Base-by-base conservation (phyloP, 2,888 invertebrate species). In the Dryocosmus kuriphilus region DNA sequence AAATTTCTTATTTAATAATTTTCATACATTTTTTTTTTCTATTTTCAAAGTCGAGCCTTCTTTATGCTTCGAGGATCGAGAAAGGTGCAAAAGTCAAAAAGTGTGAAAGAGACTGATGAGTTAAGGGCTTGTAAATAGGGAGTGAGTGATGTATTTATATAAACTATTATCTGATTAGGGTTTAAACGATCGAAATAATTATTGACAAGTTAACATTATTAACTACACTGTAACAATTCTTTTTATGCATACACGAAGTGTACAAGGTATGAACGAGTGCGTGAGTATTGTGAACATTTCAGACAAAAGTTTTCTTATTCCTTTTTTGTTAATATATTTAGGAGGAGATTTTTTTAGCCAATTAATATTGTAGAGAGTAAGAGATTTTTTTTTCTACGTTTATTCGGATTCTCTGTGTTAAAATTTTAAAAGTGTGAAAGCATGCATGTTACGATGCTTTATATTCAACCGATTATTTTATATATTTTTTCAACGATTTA, bases 121-220 rank as follows among this genome's bases (percentile, higher is more conserved):
- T 76, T 61, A 75, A 74, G 75, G 61, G 67, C 65, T 82, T 85
- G 85, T 85, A 84, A 81, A 83, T 85, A 85, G 75, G 80, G 82
- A 76, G 74, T 85, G 83, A 71, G 73, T 84, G 83, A 82, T 83
- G 80, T 85, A 85, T 85, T 85, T 84, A 84, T 85, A 85, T 76
- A 78, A 73, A 81, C 77, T 78, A 75, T 67, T 79, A 81, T 35
- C 35, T 67, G 46, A 76, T 55, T 63, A 55, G 22, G 60, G 38
- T 38, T 57, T 57, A 67, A 76, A n/a, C n/a, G 67, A 67, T 65
- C 51, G 65, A 65, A 76, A 67, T 51, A 76, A 76, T 32, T 71
- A 71, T 71, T 71, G 67, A 16, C 41, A 46, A 71, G 27, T 71
- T 71, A 71, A 71, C 71, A 71, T n/a, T 65, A 65, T 41, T 65